Evolutionary conservation across 1,140 invertebrate species (phyloP).

Genomic region (Aphaenogaster rudis): DNA sequence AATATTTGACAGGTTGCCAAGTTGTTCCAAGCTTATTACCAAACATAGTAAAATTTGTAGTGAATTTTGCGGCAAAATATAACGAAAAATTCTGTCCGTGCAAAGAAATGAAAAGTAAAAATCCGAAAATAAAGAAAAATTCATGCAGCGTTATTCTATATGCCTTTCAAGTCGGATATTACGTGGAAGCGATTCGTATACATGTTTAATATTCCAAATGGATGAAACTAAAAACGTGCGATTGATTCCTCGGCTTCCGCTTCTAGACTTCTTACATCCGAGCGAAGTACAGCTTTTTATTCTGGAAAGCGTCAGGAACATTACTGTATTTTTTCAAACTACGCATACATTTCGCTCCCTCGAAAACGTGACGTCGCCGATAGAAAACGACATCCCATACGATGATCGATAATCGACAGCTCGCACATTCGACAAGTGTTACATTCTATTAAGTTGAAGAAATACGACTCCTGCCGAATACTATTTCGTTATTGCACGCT

Average conservation of each 20-base stretch:
- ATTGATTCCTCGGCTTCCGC: background rate
- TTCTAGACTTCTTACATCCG: background rate
- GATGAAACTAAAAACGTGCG: background rate
- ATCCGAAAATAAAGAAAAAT: background rate
- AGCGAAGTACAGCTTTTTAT: background rate
- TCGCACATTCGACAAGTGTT: background rate
- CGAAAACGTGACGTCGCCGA: background rate
- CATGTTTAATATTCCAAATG: background rate
- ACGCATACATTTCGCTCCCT: background rate
- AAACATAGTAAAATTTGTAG: no score
- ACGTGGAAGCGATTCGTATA: background rate
- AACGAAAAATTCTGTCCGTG: no score
- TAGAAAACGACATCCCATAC: background rate
- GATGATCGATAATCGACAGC: background rate
- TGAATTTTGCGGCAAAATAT: no score
- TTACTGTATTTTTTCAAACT: background rate
- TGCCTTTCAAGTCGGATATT: background rate
- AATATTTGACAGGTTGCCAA: no score
- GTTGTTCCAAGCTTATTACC: no score
- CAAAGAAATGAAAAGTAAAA: background rate
- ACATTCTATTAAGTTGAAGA: conserved; percentile 18
- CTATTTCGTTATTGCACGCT: background rate
- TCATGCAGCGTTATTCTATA: background rate
- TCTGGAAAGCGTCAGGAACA: background rate
- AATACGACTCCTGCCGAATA: background rate